phyloP scores from a whole-genome alignment of 2,888 invertebrate species.

The Pterostichus niger region DNA sequence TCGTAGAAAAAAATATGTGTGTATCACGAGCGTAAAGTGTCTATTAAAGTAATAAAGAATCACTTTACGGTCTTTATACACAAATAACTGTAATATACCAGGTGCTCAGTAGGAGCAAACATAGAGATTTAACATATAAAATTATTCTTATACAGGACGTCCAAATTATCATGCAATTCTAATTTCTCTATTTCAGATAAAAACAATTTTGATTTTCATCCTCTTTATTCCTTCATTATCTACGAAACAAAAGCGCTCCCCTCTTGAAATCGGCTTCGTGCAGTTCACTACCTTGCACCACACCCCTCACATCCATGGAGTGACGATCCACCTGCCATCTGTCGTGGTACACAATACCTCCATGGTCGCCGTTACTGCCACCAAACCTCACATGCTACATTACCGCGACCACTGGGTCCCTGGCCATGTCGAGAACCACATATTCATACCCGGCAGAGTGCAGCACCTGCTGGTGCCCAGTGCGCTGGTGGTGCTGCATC shows the following conservation, averaged over 20 bases:
- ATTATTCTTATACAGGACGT: too few relatives aligned
- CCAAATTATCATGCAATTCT: too few relatives aligned
- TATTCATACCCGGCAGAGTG: constrained; percentile 53
- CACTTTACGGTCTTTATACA: too few relatives aligned
- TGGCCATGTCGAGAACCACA: constrained; percentile 58
- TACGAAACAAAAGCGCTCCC: constrained; percentile 17
- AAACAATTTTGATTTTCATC: background rate
- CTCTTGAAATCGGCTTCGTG: constrained; percentile 60
- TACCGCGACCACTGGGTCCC: constrained; percentile 60
- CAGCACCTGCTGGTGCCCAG: constrained; percentile 57
- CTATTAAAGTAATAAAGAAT: too few relatives aligned
- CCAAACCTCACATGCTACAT: background rate
- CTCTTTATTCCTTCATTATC: background rate
- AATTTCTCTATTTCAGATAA: constrained; percentile 13
- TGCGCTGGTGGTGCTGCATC: constrained; percentile 48
- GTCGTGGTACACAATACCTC: constrained; percentile 15
- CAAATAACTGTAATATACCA: too few relatives aligned
- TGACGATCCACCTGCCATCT: constrained; percentile 54
- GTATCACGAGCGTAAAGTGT: too few relatives aligned
- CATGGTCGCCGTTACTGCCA: background rate
- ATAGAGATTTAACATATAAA: too few relatives aligned
- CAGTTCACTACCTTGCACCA: constrained; percentile 51
- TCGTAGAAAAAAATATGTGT: too few relatives aligned
- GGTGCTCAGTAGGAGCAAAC: too few relatives aligned
- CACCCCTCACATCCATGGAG: background rate